Conservation (phyloP, 2,888 invertebrate genomes). For the Xestia c-nigrum region DNA sequence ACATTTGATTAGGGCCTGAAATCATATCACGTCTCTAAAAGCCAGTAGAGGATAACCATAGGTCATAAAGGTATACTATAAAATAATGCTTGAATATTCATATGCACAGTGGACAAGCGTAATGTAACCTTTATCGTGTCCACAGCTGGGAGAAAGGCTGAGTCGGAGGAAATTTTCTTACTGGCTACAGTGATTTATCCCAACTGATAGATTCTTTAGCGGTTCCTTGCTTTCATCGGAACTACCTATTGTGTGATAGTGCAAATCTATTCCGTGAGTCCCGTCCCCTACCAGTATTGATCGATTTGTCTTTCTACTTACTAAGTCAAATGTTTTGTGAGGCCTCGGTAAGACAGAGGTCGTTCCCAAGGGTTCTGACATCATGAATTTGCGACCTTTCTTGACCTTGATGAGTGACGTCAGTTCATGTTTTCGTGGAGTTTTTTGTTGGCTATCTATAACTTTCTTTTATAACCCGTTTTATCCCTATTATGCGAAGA, state of each 20-base stretch:
- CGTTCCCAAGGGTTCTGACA: slow-evolving; percentile 21
- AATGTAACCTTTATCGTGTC: neutral
- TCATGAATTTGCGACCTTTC: slow-evolving; percentile 32
- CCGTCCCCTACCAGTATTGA: slow-evolving; percentile 42
- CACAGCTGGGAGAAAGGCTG: neutral
- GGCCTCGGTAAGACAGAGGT: slow-evolving; percentile 11
- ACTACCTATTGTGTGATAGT: neutral
- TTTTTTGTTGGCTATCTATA: slow-evolving; percentile 11
- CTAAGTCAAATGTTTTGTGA: slow-evolving; percentile 32
- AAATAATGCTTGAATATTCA: neutral
- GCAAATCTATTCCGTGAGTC: neutral
- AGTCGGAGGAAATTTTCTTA: neutral
- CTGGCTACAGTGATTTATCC: neutral
- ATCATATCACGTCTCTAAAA: neutral
- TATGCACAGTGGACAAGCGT: neutral
- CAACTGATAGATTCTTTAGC: neutral
- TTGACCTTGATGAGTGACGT: slow-evolving; percentile 44
- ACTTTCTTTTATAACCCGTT: slow-evolving; percentile 23
- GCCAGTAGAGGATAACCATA: neutral
- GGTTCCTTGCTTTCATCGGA: neutral
- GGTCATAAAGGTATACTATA: neutral
- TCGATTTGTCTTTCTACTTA: slow-evolving; percentile 50
- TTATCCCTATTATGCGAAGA: slow-evolving; percentile 22
- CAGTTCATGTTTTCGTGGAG: neutral
- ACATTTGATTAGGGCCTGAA: neutral